These are phyloP conservation scores for Prolemur simus DNA, from an alignment of 2,113 vertebrate genomes.

Conservation along the genomic window DNA sequence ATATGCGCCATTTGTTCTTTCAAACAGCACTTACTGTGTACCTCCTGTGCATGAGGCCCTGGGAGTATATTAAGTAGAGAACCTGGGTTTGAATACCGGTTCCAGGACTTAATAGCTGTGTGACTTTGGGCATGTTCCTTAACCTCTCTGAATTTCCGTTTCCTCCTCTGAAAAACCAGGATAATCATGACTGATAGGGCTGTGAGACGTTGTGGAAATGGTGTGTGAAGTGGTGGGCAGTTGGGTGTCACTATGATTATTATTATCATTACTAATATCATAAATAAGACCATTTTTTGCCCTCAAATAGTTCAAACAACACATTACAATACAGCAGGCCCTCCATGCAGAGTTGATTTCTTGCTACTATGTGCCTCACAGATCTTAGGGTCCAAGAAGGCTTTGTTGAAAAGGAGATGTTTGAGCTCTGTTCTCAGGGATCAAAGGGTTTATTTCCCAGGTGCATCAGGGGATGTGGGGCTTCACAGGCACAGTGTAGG, in stretches of 20 bases:
- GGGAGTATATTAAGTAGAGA: not conserved
- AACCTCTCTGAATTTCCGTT: not conserved
- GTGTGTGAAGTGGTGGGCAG: not conserved
- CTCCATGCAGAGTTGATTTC: not conserved
- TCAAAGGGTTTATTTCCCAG: not conserved
- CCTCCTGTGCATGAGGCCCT: not conserved
- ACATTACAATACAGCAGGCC: not conserved
- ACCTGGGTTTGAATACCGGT: not conserved
- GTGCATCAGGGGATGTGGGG: not conserved
- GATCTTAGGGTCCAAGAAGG: not conserved
- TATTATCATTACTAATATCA: not conserved
- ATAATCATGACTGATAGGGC: not conserved
- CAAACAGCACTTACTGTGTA: not conserved
- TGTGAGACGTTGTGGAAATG: not conserved
- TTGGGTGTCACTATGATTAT: not conserved
- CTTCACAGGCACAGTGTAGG: not conserved
- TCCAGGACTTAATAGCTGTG: not conserved
- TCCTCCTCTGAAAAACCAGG: not conserved
- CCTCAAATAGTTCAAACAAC: not conserved
- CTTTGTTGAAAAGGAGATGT: not conserved
- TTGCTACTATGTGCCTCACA: not conserved
- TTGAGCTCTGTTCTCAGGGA: not conserved
- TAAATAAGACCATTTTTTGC: not conserved
- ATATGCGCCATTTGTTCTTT: accelerated
- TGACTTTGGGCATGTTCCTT: not conserved